Evolutionary conservation across 1,140 invertebrate genomes (phyloP).

Genomic region (Pseudomyrmex flavicornis): DNA sequence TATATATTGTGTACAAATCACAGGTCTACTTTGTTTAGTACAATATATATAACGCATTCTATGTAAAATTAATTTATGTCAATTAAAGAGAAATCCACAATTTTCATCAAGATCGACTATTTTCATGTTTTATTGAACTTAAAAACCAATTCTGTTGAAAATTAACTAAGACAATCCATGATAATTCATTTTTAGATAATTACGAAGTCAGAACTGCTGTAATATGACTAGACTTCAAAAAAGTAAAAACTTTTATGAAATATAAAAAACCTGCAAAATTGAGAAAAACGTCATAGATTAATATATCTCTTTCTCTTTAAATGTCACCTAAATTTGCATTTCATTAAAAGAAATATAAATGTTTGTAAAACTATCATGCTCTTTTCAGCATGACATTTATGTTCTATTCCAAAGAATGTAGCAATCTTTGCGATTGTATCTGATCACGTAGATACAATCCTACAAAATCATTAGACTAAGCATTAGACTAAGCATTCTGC

Average conservation of each 20-base stretch:
- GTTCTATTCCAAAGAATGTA: background rate
- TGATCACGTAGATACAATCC: background rate
- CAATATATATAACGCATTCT: background rate
- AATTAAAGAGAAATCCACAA: too few relatives aligned
- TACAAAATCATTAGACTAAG: too few relatives aligned
- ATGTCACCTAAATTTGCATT: conserved; percentile 16
- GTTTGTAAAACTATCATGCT: background rate
- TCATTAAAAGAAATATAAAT: background rate
- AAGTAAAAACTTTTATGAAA: background rate
- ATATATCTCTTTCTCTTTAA: background rate
- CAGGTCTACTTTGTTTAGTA: background rate
- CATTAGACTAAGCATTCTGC: background rate
- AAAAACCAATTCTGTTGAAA: too few relatives aligned
- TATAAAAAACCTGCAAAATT: background rate
- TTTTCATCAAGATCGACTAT: too few relatives aligned
- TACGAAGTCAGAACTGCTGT: background rate
- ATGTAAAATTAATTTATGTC: too few relatives aligned
- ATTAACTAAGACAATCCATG: too few relatives aligned
- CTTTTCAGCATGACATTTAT: background rate
- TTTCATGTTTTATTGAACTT: too few relatives aligned
- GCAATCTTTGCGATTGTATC: background rate
- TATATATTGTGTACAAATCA: conserved; percentile 14
- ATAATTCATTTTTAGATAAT: background rate
- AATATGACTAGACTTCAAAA: conserved; percentile 13
- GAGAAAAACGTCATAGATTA: background rate